Base-by-base conservation (phyloP, 2,113 vertebrate species). In the Phyllostomus hastatus region DNA sequence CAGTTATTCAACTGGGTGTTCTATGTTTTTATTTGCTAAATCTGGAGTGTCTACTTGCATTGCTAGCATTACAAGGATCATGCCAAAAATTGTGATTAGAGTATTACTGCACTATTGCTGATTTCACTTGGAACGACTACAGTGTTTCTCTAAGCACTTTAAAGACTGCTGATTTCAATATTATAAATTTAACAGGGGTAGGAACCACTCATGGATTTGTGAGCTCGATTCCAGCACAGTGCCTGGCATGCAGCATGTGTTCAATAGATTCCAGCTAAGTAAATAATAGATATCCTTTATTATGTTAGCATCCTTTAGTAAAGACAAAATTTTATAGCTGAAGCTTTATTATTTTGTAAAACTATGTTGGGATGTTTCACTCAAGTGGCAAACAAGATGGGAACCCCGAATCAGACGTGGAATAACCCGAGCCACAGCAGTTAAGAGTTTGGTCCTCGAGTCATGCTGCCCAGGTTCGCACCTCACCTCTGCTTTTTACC, bases 241-340 rank as follows among this genome's bases (percentile, higher is more conserved):
- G 11, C 6, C 41, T 72, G 3, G 3, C 7, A 22, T 16, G 31
- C 4, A 38, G 10, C 12, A 38, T 38, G 16, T 72, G 28, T 64
- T 95, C 43, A 89, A 22, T 22, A 38, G 16, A 28, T 50, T 50
- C 10, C 31, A 31, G 14, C 8, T 94, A 52, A 66, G 57, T 52
- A 88, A 89, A 35, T 59, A 64, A 52, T 52, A 61, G 38, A 50
- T 78, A 61, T 0, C 2, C 22, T 52, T 96, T 28, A 20, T 61
- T 61, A 33, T 14, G 16, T n/a, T 88, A 76, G 35, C 33, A 78
- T 67, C 82, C 33, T 57, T 93, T 83, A 48, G 72, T 59, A 94
- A 95, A 88, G 69, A 33, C 22, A 69, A 87, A 59, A 61, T 10
- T 28, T 50, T 59, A 66, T 57, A 75, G 14, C 50, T 84, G 76